Percentiles rank a stretch among this genome's conserved stretches.
These are phyloP conservation scores for Babyrousa celebensis DNA, from an alignment of 2,797 vertebrate species.

Conservation along the genomic window DNA sequence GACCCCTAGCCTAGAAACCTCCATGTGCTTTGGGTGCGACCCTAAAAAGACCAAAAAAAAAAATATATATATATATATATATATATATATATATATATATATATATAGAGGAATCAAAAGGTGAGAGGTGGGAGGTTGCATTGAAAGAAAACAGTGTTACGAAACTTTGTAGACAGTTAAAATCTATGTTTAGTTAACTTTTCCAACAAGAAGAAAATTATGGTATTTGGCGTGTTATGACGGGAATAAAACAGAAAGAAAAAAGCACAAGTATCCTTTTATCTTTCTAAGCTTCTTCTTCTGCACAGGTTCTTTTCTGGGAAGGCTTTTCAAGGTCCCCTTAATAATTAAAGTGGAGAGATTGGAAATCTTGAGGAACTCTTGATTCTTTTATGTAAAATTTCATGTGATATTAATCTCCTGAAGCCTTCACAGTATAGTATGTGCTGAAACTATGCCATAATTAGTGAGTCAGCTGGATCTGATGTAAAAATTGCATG, in stretches of 20 bases:
- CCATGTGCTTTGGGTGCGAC: no score
- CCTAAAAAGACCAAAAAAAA: no score
- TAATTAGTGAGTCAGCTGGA: slow-evolving; percentile 69
- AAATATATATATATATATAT: no score
- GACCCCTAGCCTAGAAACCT: no score
- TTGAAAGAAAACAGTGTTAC: neutral
- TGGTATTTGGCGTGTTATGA: slow-evolving; percentile 38
- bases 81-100: no score
- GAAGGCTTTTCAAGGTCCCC: slow-evolving; percentile 55
- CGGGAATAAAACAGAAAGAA: slow-evolving; percentile 37
- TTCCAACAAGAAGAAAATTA: slow-evolving; percentile 32
- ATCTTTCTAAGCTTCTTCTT: slow-evolving; percentile 33
- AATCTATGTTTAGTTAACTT: slow-evolving; percentile 64
- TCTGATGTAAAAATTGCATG: slow-evolving; percentile 69
- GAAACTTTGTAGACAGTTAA: slow-evolving; percentile 43
- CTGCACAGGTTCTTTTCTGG: slow-evolving; percentile 47
- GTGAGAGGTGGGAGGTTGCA: neutral
- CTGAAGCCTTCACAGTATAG: neutral
- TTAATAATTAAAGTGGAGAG: slow-evolving; percentile 75
- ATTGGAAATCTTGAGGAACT: slow-evolving; percentile 75
- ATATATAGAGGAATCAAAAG: neutral
- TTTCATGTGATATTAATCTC: slow-evolving; percentile 59
- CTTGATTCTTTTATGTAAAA: slow-evolving; percentile 77
- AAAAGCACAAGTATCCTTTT: slow-evolving; percentile 43
- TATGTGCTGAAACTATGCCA: slow-evolving; percentile 48